Base-by-base conservation (phyloP, 2,113 vertebrate species). In the Notothenia coriiceps region DNA sequence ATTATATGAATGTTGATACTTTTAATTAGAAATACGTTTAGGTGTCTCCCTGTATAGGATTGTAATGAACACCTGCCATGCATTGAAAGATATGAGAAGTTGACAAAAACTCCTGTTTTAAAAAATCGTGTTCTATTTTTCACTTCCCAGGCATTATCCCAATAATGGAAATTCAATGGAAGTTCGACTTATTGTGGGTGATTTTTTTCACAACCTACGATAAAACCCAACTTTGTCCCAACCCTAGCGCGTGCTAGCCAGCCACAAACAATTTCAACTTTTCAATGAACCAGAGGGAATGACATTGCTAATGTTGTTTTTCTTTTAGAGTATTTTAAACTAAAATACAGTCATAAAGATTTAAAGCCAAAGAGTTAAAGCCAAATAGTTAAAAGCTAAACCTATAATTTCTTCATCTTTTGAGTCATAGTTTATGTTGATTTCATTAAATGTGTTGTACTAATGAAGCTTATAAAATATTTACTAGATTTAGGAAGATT, bases 391-490 rank as follows among this genome's bases (percentile, higher is more conserved):
- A 29, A 29, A 40, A 40, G 35, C 35, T 40, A 40, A 40, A 40
- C 35, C 29, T 29, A 29, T 40, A 40, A 40, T 40, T 40, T 40
- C 35, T 40, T 40, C 7, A 7, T 40, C 35, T 40, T 60, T 60
- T 11, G 35, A 35, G 10, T 8, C 5, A 15, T 35, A 5, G n/a
- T n/a, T 61, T 43, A 10, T 50, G 44, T 49, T 0, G 8, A 12
- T 64, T 20, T 52, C 1, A 54, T 25, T 12, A 14, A 44, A 49
- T 9, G 18, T 40, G 5, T 43, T 62, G 6, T 14, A 35, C 59
- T 52, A 9, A 61, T 44, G 0, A 67, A 70, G 22, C n/a, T 13
- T 56, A 14, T 25, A 43, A 64, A 43, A 7, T 40, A 84, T 79
- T 83, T 55, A 59, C 44, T 10, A 47, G 1, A 47, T 20, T 54